Evolutionary conservation across 2,113 vertebrate species (phyloP).

Genomic region (Megatriorchis doriae): DNA sequence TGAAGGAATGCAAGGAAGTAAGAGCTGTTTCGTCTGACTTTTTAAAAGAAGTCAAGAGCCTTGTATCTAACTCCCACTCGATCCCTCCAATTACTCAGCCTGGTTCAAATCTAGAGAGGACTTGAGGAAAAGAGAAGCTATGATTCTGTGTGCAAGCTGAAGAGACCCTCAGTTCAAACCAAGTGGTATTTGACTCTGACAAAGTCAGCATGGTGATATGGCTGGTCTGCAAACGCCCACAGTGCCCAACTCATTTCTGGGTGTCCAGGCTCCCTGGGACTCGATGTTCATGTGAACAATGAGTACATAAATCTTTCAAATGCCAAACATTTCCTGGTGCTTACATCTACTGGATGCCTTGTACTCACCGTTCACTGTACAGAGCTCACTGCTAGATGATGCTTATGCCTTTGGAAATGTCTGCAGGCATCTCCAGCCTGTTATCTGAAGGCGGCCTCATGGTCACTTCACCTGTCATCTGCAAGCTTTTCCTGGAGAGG

Average conservation of each 20-base stretch:
- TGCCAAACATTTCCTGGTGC: not conserved
- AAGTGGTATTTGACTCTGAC: not conserved
- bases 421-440: not conserved
- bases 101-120: not conserved
- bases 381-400: not conserved
- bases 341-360: not conserved
- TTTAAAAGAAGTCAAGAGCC: not conserved
- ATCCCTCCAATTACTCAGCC: not conserved
- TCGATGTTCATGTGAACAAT: not conserved
- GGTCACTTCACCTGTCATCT: not conserved
- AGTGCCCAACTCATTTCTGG: not conserved
- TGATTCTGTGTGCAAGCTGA: not conserved
- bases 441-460: not conserved
- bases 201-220: not conserved
- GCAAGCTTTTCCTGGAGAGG: not conserved
- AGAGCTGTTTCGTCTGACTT: not conserved
- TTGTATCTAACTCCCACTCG: not conserved
- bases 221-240: not conserved
- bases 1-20: not conserved
- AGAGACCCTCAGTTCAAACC: not conserved
- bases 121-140: not conserved
- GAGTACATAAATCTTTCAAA: not conserved
- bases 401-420: not conserved
- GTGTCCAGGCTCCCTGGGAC: not conserved
- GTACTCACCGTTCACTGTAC: fast-evolving